These are phyloP conservation scores for Drosophila algonquin DNA, from an alignment of 2,888 invertebrate genomes.

Conservation along the genomic window DNA sequence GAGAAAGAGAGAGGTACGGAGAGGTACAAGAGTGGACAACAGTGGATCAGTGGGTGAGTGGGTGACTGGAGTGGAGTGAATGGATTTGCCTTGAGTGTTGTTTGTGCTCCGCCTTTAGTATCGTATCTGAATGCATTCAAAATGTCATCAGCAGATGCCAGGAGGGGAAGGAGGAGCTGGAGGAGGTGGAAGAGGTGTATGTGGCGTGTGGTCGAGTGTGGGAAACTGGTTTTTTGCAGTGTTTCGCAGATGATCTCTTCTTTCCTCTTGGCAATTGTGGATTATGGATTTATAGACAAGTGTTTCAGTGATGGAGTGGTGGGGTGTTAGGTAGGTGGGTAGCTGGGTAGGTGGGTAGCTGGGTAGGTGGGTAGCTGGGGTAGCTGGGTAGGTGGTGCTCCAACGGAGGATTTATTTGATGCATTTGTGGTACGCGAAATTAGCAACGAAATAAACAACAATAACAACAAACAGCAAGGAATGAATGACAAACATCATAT, in stretches of 20 bases:
- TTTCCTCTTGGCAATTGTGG: background rate
- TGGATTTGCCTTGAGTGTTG: slow-evolving; percentile 40
- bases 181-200: background rate
- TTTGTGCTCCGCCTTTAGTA: slow-evolving; percentile 2
- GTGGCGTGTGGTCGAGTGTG: slow-evolving; percentile 17
- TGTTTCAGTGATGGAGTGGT: slow-evolving; percentile 2
- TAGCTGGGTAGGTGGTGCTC: slow-evolving; percentile 2
- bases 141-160: slow-evolving; percentile 35
- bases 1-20: background rate
- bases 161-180: slow-evolving; percentile 26
- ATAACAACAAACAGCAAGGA: slow-evolving; percentile 21
- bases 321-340: slow-evolving; percentile 7
- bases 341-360: background rate
- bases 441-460: slow-evolving; percentile 35
- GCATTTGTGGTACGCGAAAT: slow-evolving; percentile 20
- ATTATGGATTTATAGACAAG: background rate
- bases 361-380: background rate
- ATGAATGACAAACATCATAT: slow-evolving; percentile 9
- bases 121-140: slow-evolving; percentile 30
- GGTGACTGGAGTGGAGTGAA: slow-evolving; percentile 12
- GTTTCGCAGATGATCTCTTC: background rate
- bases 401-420: slow-evolving; percentile 13
- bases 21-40: slow-evolving; percentile 10
- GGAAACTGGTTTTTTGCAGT: slow-evolving; percentile 26
- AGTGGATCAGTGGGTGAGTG: slow-evolving; percentile 18